Evolutionary conservation across 2,113 vertebrate genomes (phyloP).

Genomic region (Crotalus viridis): DNA sequence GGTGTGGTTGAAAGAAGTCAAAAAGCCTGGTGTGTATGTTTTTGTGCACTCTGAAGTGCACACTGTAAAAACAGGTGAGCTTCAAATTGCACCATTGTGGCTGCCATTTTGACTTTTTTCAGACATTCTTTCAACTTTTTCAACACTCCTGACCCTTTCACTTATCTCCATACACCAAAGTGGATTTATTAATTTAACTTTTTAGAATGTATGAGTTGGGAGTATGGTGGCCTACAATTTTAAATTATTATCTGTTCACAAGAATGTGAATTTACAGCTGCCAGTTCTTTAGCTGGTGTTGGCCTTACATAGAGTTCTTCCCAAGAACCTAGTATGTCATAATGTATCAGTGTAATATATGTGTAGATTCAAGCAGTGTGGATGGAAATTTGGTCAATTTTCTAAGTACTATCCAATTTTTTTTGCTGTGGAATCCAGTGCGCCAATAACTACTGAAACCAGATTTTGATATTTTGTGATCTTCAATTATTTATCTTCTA

Average conservation of each 20-base stretch:
- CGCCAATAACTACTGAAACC: not conserved
- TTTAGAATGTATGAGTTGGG: not conserved
- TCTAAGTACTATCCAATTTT: not conserved
- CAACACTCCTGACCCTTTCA: not conserved
- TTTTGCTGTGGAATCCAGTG: not conserved
- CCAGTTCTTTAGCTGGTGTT: no score
- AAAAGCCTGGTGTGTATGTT: not conserved
- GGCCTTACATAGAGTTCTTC: no score
- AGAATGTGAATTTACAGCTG: no score
- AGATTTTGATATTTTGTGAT: not conserved
- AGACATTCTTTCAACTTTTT: not conserved
- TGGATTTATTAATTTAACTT: not conserved
- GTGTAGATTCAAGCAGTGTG: not conserved
- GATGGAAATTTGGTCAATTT: not conserved
- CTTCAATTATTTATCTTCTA: not conserved
- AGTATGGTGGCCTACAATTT: not conserved
- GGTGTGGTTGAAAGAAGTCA: not conserved
- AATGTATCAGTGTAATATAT: not conserved
- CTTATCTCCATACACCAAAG: not conserved
- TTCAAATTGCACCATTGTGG: not conserved
- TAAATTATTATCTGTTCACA: no score
- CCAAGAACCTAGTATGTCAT: not conserved
- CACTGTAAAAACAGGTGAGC: not conserved
- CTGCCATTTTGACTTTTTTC: not conserved
- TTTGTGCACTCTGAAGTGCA: not conserved